A percentile compares a stretch with the other conserved stretches of the same genome.
phyloP scores from a whole-genome alignment of 2,888 invertebrate genomes.

The Lithosia quadra region DNA sequence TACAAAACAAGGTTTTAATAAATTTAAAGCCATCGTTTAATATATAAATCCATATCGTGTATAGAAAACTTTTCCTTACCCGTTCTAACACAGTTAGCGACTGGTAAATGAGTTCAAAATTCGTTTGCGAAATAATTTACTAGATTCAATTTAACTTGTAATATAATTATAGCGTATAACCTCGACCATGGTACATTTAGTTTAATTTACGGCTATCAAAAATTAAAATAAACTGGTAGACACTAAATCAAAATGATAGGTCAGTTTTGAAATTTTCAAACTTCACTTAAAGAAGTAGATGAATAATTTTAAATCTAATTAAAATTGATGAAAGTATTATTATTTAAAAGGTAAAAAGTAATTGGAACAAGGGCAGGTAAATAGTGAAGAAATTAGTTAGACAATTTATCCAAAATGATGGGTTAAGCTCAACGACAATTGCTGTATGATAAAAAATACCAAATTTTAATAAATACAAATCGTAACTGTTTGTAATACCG shows the following conservation, averaged over 20 bases:
- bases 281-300: not conserved
- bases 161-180: conserved; percentile 49
- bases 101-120: conserved; percentile 44
- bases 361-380: too few relatives aligned
- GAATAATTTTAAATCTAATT: too few relatives aligned
- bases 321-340: too few relatives aligned
- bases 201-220: conserved; percentile 48
- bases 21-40: not conserved
- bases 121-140: conserved; percentile 54
- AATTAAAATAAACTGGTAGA: conserved; percentile 43
- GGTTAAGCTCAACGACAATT: not conserved
- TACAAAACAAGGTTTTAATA: not conserved
- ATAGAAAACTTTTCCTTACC: conserved; percentile 14
- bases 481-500: not conserved
- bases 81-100: conserved; percentile 33
- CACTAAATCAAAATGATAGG: conserved; percentile 47
- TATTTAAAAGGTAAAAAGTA: too few relatives aligned
- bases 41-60: conserved; percentile 5
- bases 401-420: not conserved
- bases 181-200: conserved; percentile 36
- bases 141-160: conserved; percentile 50
- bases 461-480: too few relatives aligned
- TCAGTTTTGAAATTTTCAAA: not conserved
- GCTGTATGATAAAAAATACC: not conserved
- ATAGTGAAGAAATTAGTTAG: not conserved